Conservation (phyloP, 2,113 vertebrate genomes). For the Apteryx owenii region DNA sequence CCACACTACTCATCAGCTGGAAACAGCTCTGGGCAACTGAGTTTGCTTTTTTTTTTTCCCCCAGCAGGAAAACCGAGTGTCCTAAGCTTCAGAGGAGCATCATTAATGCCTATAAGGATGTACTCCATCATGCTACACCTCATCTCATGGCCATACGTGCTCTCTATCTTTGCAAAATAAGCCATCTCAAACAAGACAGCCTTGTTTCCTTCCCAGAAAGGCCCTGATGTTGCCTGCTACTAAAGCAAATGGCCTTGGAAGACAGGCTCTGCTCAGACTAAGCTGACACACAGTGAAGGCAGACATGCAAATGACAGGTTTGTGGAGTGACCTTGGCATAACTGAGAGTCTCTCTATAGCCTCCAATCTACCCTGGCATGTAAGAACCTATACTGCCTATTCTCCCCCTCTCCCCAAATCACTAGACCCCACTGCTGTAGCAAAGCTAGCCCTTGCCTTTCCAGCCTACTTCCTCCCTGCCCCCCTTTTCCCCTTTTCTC, state of each 20-base stretch:
- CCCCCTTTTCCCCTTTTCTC: background rate
- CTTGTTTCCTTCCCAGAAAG: background rate
- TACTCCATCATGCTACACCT: background rate
- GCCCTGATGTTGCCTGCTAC: background rate
- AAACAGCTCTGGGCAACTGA: background rate
- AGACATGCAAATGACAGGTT: background rate
- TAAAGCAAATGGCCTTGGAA: background rate
- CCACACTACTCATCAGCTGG: background rate
- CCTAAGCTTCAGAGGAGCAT: background rate
- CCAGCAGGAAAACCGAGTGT: background rate
- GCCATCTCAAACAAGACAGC: background rate
- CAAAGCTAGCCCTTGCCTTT: background rate
- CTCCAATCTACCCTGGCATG: fast-evolving
- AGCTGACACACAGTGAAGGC: background rate
- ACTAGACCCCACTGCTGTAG: background rate
- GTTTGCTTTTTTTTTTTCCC: background rate
- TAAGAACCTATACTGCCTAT: background rate
- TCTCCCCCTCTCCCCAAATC: background rate
- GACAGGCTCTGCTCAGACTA: background rate
- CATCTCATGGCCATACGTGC: background rate
- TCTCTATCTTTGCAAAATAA: background rate
- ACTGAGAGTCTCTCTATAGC: background rate
- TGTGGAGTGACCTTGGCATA: background rate
- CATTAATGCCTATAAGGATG: background rate
- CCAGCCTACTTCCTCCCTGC: background rate